Base-by-base conservation (phyloP, 1,140 invertebrate genomes). In the Telenomus remus region DNA sequence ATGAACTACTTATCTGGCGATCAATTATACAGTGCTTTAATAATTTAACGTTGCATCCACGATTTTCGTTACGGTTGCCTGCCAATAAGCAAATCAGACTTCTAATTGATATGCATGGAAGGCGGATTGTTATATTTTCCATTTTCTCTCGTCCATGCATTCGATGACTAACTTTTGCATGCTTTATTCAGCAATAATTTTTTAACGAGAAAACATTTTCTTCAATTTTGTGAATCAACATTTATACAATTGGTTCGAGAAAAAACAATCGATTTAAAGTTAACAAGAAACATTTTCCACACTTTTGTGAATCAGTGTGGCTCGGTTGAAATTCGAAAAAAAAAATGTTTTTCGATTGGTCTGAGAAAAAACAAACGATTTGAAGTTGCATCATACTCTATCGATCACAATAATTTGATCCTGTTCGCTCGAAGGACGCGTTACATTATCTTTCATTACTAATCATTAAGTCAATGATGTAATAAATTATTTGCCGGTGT, bases 341-440 rank as follows among this genome's bases (percentile, higher is more conserved):
- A 39, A 11, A 39, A 39, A 11, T 1, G 37, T 4, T 4, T 4
- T 11, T 4, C n/a, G 9, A n/a, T n/a, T n/a, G n/a, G 37, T 11
- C 9, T 11, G 9, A 39, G 37, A 6, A 27, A 3, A 6, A 27
- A 27, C 1, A 27, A 27, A 27, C 64, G 55, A 68, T 59, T 49
- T 43, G 47, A 48, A n/a, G 47, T 73, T 78, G 65, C 64, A 65
- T 69, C 73, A 78, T 65, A 50, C 2, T 49, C 37, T 33, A 61
- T 78, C 65, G 65, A 74, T 78, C 60, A 78, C 64, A 73, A 60
- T 73, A 46, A 78, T 78, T 73, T 66, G 65, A 78, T 78, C 61
- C 70, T 71, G 70, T 78, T 74, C 57, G 66, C 46, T 59, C 44
- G 65, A 78, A 78, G 76, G 76, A 78, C 71, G 60, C 70, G 56